Base-by-base conservation (phyloP, 2,888 invertebrate genomes). In the Anaspis maculata region DNA sequence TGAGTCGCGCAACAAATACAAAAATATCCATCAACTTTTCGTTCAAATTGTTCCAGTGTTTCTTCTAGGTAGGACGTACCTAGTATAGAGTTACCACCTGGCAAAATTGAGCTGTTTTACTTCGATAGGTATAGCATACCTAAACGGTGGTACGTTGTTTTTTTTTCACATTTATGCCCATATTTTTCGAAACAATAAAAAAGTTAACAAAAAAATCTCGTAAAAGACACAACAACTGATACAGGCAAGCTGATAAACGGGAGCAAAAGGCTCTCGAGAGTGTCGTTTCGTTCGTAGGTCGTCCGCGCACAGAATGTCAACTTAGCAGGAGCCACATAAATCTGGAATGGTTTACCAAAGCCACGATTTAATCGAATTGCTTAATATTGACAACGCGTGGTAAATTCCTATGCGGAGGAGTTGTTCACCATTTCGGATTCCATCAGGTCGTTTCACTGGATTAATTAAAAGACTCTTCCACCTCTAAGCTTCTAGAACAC, bases 291-390 rank as follows among this genome's bases (percentile, higher is more conserved):
- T 48, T 52, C 42, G 44, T 46, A 49, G 44, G 45, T 44, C 46
- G 48, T 49, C 48, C 46, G 48, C 49, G 47, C 41, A 39, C 42
- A 41, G 48, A 52, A 54, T 52, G 52, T 52, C 54, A 52, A 55
- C 54, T 48, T 44, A 42, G 42, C 45, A 42, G 32, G 44, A 37
- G 37, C 43, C 48, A 49, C 50, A 54, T 55, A 54, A 54, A 54
- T 55, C 49, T 51, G 46, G 41, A 51, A 49, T 46, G 50, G 52
- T 53, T 52, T 51, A 52, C 48, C 45, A 47, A 50, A 47, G 46
- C 45, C 46, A 44, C 42, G 51, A 54, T 57, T 56, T 57, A 57
- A 58, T 58, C 54, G 54, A 56, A 58, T 56, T 56, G 54, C 52
- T 54, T 56, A 56, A 57, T 58, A 58, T 56, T 54, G 52, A 56